Evolutionary conservation across 2,797 vertebrate species (phyloP).

Genomic region (Melanotaenia pygmaea): DNA sequence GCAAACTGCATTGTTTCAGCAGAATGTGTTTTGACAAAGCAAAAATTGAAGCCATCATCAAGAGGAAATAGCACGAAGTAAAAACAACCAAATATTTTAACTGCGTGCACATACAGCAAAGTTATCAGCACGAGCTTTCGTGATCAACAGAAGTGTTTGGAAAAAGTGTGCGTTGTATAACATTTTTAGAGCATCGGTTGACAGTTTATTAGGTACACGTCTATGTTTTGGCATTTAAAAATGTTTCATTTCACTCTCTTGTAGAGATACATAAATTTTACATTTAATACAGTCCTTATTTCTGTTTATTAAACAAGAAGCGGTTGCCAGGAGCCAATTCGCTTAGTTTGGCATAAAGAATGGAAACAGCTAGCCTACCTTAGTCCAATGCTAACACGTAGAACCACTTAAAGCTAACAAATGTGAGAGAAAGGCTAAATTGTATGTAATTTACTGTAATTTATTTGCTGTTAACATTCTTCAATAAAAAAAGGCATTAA

Average conservation of each 20-base stretch:
- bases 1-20: conserved; percentile 28
- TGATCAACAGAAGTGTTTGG: neutral
- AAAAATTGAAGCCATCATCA: conserved; percentile 10
- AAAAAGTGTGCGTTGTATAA: neutral
- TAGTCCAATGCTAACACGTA: neutral
- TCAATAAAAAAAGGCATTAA: neutral
- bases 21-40: conserved; percentile 33
- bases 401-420: neutral
- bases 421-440: neutral
- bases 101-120: neutral
- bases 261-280: no score
- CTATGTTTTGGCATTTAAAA: neutral
- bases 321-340: neutral
- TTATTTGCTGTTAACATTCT: no score
- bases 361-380: neutral
- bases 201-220: neutral
- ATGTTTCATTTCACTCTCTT: neutral
- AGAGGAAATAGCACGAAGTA: conserved; percentile 50
- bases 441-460: neutral
- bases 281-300: neutral
- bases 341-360: neutral
- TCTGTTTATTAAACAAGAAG: neutral
- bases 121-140: neutral
- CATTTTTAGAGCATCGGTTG: neutral
- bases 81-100: conserved; percentile 12